phyloP scores from a whole-genome alignment of 2,113 vertebrate species.

The Periophthalmodon schlosseri region DNA sequence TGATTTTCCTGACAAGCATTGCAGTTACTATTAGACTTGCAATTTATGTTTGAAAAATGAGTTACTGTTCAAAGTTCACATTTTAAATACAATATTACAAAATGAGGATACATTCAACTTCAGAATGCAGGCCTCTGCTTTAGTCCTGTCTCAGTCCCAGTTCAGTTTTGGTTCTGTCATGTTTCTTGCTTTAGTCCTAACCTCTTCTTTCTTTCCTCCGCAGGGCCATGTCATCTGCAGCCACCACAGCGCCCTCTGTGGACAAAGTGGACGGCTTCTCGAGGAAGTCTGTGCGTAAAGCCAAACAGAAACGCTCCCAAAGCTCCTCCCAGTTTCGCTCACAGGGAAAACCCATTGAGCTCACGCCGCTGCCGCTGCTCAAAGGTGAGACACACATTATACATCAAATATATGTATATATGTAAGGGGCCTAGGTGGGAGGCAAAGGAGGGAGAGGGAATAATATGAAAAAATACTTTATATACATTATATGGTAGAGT shows the following conservation, averaged over 20 bases:
- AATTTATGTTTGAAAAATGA: no score
- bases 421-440: no score
- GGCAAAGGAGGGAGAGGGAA: no score
- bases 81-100: no score
- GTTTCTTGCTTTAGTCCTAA: constrained; percentile 1
- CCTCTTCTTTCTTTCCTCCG: constrained; percentile 39
- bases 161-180: not conserved
- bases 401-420: no score
- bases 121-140: no score
- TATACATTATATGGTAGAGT: no score
- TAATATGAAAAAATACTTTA: no score
- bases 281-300: constrained; percentile 99
- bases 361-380: constrained; percentile 96
- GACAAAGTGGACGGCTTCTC: constrained; percentile 99
- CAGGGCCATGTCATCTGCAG: constrained; percentile 99
- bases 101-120: no score
- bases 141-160: not conserved
- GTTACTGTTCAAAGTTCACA: no score
- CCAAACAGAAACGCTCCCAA: constrained; percentile 99
- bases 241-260: constrained; percentile 98
- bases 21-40: no score
- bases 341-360: constrained; percentile 99
- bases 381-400: constrained; percentile 85
- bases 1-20: no score
- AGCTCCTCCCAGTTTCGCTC: constrained; percentile 99